Evolutionary conservation across 2,113 vertebrate species (phyloP), one percentile per base, ranked within the genome.

Genomic region (Macrotis lagotis): DNA sequence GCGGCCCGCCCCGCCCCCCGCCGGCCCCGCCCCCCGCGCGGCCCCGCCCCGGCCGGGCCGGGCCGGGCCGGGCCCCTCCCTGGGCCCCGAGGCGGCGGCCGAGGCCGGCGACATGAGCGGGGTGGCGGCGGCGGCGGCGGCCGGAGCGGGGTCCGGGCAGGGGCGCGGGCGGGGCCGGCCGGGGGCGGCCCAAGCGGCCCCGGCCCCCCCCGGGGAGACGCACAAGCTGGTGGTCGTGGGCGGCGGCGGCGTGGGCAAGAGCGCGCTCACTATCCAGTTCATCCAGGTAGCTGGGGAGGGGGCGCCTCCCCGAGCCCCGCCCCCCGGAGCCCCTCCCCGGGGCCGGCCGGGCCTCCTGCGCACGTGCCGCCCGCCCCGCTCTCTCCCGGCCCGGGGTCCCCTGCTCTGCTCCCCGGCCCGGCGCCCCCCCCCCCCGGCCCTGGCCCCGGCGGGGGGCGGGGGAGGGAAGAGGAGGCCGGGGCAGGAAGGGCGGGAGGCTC

Each of bases 171-270:
- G 94, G 94, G 96, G 96, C 96, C 96, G 96, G 96, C 97, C 96
- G 91, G 97, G 97, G 97, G 97, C 96, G 50, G 95, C 97, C 66
- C 97, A 96, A 22, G 96, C 97, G 90, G 96, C 96, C 92, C 96
- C 97, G 91, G 96, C 97, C 94, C 96, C 89, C 95, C 97, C 98
- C 74, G 97, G 96, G 97, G 98, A 98, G 97, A 98, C 98, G 94
- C 98, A 98, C 96, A 98, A 98, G 97, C 93, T 98, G 97, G 98
- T 98, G 97, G 98, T 98, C 98, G 98, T 98, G 83, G 98, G 98
- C 92, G 98, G 98, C 94, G 98, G 98, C 91, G 98, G 98, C 92
- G 98, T 98, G 93, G 98, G 98, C 91, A 98, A 98, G 96, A 98
- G 98, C 96, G 98, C 98, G 25, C 96, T 98, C 48, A 98, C 98